Percentiles rank a stretch among this genome's conserved stretches.
Evolutionary conservation across 2,888 invertebrate genomes (phyloP).

Genomic region (Baronia brevicornis): DNA sequence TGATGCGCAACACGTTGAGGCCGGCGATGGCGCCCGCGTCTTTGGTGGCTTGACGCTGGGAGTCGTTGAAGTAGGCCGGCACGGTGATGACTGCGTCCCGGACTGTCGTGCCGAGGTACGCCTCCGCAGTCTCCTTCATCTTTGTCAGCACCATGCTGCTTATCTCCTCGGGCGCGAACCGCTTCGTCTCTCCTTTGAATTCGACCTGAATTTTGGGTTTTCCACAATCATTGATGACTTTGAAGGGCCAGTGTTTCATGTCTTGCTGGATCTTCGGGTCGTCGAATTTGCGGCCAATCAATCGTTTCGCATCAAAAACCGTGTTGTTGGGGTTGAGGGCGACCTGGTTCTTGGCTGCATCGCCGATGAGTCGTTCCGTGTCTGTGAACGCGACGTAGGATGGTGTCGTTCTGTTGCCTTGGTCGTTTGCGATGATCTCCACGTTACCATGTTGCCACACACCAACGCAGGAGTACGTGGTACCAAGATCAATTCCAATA

Average conservation of each 20-base stretch:
- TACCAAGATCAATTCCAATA: slow-evolving; percentile 82
- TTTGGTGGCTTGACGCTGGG: slow-evolving; percentile 85
- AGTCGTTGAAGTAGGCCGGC: slow-evolving; percentile 86
- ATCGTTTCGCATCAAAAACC: slow-evolving; percentile 85
- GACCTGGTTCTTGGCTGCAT: slow-evolving; percentile 91
- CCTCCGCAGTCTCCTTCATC: slow-evolving; percentile 81
- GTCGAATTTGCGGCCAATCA: slow-evolving; percentile 87
- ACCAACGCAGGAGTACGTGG: slow-evolving; percentile 90
- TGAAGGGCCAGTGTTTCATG: slow-evolving; percentile 90
- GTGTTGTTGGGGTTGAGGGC: slow-evolving; percentile 85
- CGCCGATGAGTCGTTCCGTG: slow-evolving; percentile 87
- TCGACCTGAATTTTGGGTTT: slow-evolving; percentile 82
- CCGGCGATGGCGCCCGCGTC: slow-evolving; percentile 88
- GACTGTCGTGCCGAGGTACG: slow-evolving; percentile 79
- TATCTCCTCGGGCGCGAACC: slow-evolving; percentile 81
- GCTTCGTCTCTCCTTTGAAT: slow-evolving; percentile 78
- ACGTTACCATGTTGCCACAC: slow-evolving; percentile 90
- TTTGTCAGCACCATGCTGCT: slow-evolving; percentile 79
- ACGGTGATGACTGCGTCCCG: slow-evolving; percentile 88
- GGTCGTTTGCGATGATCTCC: slow-evolving; percentile 91
- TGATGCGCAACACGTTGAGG: slow-evolving; percentile 86
- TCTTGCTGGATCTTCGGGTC: slow-evolving; percentile 86
- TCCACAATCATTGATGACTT: slow-evolving; percentile 77
- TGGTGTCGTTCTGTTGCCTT: slow-evolving; percentile 91
- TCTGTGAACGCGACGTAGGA: slow-evolving; percentile 93